Evolutionary conservation across 1,140 invertebrate species (phyloP).

Genomic region (Phymorhynchus buccinoides): DNA sequence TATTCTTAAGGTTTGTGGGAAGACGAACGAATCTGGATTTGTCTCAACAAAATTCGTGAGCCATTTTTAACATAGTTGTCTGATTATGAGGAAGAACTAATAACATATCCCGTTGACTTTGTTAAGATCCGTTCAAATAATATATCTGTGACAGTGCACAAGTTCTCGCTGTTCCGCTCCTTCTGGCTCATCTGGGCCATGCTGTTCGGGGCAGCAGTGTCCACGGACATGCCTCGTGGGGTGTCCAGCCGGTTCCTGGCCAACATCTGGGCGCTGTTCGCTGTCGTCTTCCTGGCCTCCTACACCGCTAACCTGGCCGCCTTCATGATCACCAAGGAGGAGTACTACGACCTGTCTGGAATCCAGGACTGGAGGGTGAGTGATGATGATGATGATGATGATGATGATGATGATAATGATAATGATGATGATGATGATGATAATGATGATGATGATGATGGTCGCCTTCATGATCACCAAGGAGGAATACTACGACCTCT

Average conservation of each 20-base stretch:
- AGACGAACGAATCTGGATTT: too few relatives aligned
- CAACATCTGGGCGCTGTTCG: conserved; percentile 95
- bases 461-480: too few relatives aligned
- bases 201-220: conserved; percentile 96
- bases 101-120: too few relatives aligned
- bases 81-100: too few relatives aligned
- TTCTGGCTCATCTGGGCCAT: conserved; percentile 99
- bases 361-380: conserved; percentile 86
- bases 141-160: conserved; percentile 78
- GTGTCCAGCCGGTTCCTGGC: conserved; percentile 95
- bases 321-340: conserved; percentile 99
- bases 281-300: conserved; percentile 73
- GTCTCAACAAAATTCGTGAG: too few relatives aligned
- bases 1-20: too few relatives aligned
- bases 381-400: conserved; percentile 11
- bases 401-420: conserved; percentile 30
- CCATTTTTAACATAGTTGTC: too few relatives aligned
- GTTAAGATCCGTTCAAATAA: too few relatives aligned
- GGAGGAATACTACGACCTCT: too few relatives aligned
- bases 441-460: conserved; percentile 21
- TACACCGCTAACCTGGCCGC: conserved; percentile 83
- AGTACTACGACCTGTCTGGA: conserved; percentile 94
- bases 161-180: conserved; percentile 96
- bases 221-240: conserved; percentile 94
- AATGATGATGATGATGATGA: conserved; percentile 31